Base-by-base conservation (phyloP, 1,140 invertebrate species). In the Penaeus chinensis region DNA sequence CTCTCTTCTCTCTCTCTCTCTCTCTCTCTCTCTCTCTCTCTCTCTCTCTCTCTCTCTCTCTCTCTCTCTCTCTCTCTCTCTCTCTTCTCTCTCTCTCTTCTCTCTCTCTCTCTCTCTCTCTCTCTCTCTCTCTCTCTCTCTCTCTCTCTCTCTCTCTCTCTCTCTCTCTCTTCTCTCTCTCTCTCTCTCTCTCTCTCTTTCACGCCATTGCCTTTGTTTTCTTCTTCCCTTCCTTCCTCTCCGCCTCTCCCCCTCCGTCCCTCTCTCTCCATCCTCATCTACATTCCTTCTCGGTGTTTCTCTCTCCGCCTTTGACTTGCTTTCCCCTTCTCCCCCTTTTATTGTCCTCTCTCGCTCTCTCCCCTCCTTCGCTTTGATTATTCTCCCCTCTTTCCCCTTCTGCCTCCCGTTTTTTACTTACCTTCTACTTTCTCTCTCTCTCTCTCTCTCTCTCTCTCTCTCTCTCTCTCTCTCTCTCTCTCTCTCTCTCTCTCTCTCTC, bases 1-100 rank as follows among this genome's bases (percentile, higher is more conserved):
- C 22, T 32, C 37, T 63, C 27, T n/a, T 81, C 78, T n/a, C 78
- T 81, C 20, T 81, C 78, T 69, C 22, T 32, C 61, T 69, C 16
- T 47, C 65, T 65, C 61, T 65, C 69, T 42, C 37, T 66, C 61
- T 65, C 61, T 27, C 65, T 82, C 2, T 65, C 81, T 42, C 61
- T 82, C 61, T 65, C 61, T 32, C 81, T 32, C 47, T 32, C 16
- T 27, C 42, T 63, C 24, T n/a, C 19, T 18, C 81, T 54, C 22
- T 54, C 22, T 60, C n/a, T 24, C 81, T 19, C 65, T 47, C 18
- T 32, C 82, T 42, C 74, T 16, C 24, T 37, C 60, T 62, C 61
- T 78, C 71, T n/a, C 13, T 27, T 47, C 84, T 32, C 71, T 62
- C 54, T 54, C 74, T 20, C 24, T n/a, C 71, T 54, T n/a, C 47